Evolutionary conservation across 2,113 vertebrate genomes (phyloP), one percentile per base, ranked within the genome.

Genomic region (Sinocyclocheilus maitianheensis): DNA sequence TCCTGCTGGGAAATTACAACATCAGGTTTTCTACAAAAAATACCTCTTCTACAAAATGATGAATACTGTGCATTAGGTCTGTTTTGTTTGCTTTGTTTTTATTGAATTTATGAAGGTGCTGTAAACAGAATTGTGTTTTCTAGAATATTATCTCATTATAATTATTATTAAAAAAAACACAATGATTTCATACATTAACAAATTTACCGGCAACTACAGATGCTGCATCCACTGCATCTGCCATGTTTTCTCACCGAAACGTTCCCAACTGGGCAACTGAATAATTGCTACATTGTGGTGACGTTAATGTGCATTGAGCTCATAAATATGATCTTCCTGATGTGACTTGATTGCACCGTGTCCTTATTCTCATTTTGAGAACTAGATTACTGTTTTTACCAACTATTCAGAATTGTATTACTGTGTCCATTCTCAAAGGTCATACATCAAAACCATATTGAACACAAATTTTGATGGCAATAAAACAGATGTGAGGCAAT

Each of bases 391-490:
- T 60, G 24, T 78, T 37, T 79, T 11, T 77, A 24, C 18, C 53
- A 18, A 58, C 43, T 12, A 26, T 51, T 77, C 74, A 65, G 69
- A 6, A 22, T 63, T 77, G 22, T 65, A 62, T 48, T 85, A 26
- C 26, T 18, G 22, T 30, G 22, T 65, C 43, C 14, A 10, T 77
- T 37, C n/a, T 84, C 63, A 60, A 53, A 71, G 75, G 20, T 14
- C 30, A 55, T 60, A 62, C 69, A 12, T n/a, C 74, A 16, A 85
- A 53, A 48, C 77, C 30, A 26, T 24, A 80, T 84, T 43, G 5
- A 77, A 71, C 53, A 3, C 24, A 37, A 65, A 37, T 51, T 71
- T 22, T 40, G n/a, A 75, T 62, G 18, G 34, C 75, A 53, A 20
- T 48, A 77, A 71, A 55, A 85, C 63, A 62, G 20, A 62, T 16